A percentile compares a stretch with the other conserved stretches of the same genome.
These are phyloP conservation scores for Celastrina argiolus DNA, from an alignment of 2,888 invertebrate genomes.

Conservation along the genomic window DNA sequence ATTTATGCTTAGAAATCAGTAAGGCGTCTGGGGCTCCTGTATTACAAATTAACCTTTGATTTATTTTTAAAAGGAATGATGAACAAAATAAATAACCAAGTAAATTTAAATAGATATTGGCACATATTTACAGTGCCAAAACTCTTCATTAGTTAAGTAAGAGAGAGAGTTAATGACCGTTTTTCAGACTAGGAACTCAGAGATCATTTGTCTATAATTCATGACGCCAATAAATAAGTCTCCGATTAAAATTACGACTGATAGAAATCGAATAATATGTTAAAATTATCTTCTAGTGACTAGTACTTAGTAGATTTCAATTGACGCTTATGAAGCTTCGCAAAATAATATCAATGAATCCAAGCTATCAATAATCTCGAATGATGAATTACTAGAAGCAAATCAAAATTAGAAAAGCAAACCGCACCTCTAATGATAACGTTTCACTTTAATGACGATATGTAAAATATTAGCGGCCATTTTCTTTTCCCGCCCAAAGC, in stretches of 20 bases:
- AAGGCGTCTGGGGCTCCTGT: neutral
- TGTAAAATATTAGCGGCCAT: slow-evolving; percentile 46
- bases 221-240: neutral
- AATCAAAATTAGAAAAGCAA: slow-evolving; percentile 16
- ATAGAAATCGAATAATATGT: neutral
- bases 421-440: slow-evolving; percentile 51
- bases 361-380: neutral
- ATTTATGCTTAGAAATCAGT: neutral
- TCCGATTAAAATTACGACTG: neutral
- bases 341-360: slow-evolving; percentile 1
- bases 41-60: no score
- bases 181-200: no score
- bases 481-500: slow-evolving; percentile 58
- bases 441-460: slow-evolving; percentile 51
- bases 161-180: no score
- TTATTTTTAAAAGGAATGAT: no score
- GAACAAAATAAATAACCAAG: no score
- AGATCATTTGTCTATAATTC: no score
- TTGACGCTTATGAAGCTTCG: neutral
- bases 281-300: neutral
- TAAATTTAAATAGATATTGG: neutral
- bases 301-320: neutral
- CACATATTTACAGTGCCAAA: no score
- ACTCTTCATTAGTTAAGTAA: no score
- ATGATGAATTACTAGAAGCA: neutral